These are phyloP conservation scores for Gasterosteus aculeatus DNA, from an alignment of 2,113 vertebrate species.

Conservation along the genomic window DNA sequence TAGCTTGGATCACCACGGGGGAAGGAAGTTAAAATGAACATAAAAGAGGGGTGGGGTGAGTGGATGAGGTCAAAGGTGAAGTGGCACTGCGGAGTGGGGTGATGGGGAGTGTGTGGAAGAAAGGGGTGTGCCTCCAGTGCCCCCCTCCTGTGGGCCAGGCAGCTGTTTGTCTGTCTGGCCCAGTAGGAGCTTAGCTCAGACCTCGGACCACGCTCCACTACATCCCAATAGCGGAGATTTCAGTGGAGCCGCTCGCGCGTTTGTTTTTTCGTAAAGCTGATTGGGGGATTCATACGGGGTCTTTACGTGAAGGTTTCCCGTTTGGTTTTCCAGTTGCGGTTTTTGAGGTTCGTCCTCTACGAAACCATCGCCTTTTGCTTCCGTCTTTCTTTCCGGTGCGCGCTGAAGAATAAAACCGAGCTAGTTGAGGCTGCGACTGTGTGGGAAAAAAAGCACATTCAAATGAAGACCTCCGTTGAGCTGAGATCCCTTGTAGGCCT, in stretches of 20 bases:
- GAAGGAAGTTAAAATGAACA: constrained; percentile 77
- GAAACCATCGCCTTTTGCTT: constrained; percentile 52
- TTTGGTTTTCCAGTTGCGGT: constrained; percentile 58
- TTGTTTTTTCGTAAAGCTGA: constrained; percentile 71
- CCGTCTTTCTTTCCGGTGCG: constrained; percentile 27
- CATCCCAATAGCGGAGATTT: constrained; percentile 72
- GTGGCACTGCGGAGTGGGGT: constrained; percentile 72
- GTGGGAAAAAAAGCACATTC: constrained; percentile 59
- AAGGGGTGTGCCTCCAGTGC: constrained; percentile 53
- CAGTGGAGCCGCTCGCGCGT: constrained; percentile 66
- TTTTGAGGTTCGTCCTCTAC: constrained; percentile 27
- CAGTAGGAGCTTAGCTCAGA: constrained; percentile 75
- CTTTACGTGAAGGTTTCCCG: constrained; percentile 67
- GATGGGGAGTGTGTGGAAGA: constrained; percentile 70
- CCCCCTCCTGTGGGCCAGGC: constrained; percentile 59
- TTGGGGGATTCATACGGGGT: constrained; percentile 50
- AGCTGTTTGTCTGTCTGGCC: constrained; percentile 81
- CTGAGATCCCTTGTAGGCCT: constrained; percentile 71
- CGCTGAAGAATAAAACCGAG: constrained; percentile 25
- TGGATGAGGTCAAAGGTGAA: constrained; percentile 80
- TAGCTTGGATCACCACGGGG: constrained; percentile 65
- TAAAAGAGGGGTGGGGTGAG: constrained; percentile 77
- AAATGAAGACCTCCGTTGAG: constrained; percentile 71
- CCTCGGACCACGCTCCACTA: constrained; percentile 76
- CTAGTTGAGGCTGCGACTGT: constrained; percentile 25